A percentile compares a stretch with the other conserved stretches of the same genome.
These are phyloP conservation scores for Drosophila trichaetosa DNA, from an alignment of 2,888 invertebrate species.

Conservation along the genomic window DNA sequence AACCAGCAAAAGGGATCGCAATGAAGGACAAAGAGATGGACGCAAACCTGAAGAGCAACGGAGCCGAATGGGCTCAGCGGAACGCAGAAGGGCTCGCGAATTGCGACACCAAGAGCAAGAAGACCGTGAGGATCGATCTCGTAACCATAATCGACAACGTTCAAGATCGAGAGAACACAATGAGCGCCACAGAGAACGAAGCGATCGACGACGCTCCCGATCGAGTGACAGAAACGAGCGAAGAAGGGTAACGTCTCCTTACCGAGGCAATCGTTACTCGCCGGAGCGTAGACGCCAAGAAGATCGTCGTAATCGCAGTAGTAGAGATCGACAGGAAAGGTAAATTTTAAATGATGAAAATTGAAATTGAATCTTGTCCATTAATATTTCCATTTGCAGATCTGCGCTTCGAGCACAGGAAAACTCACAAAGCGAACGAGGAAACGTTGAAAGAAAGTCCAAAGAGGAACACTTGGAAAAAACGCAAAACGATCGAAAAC, in stretches of 20 bases:
- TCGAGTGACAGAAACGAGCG: constrained; percentile 24
- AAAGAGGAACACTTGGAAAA: constrained; percentile 5
- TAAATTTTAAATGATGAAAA: neutral
- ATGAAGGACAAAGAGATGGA: constrained; percentile 12
- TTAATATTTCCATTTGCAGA: constrained; percentile 2
- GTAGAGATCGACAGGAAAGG: constrained; percentile 47
- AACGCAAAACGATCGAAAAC: constrained; percentile 24
- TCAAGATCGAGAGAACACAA: constrained; percentile 47
- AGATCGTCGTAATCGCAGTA: constrained; percentile 17
- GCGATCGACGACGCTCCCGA: constrained; percentile 11
- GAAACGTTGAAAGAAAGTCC: neutral
- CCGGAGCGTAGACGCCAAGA: constrained; percentile 29
- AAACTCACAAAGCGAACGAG: constrained; percentile 3
- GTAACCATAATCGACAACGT: constrained; percentile 7
- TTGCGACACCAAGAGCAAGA: constrained; percentile 71
- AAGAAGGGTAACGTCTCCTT: constrained; percentile 23
- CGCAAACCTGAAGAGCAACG: constrained; percentile 13
- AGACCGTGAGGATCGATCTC: constrained; percentile 30
- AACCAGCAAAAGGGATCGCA: neutral
- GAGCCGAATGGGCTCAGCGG: constrained; percentile 47
- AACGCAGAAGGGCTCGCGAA: constrained; percentile 69
- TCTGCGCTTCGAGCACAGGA: neutral
- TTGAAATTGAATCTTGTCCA: neutral
- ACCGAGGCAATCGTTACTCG: constrained; percentile 26
- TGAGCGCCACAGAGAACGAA: constrained; percentile 19